Conservation (phyloP, 2,113 vertebrate species). For the Penelope pileata region DNA sequence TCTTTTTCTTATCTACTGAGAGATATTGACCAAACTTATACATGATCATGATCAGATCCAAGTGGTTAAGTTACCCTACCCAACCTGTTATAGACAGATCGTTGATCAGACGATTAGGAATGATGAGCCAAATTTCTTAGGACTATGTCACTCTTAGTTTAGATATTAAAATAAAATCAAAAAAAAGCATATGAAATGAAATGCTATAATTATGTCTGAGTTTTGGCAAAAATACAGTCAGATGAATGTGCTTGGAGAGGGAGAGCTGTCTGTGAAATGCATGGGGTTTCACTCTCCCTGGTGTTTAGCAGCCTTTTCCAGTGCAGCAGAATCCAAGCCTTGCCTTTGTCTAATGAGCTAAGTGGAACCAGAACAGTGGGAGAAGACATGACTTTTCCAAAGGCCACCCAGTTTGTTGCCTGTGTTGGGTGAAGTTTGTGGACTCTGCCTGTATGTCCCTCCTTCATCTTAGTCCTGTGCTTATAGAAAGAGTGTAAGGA, state of each 20-base stretch:
- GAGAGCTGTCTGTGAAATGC: background rate
- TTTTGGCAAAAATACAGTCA: background rate
- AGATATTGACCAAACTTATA: background rate
- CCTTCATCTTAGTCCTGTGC: background rate
- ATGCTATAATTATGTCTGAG: background rate
- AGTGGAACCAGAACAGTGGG: background rate
- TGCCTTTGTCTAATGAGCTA: background rate
- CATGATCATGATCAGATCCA: background rate
- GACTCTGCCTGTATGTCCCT: background rate
- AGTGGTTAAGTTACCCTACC: background rate
- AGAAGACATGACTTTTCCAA: background rate
- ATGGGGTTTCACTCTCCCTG: background rate
- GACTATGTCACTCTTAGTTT: background rate
- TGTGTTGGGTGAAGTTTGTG: background rate
- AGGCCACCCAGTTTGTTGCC: background rate
- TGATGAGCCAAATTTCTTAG: background rate
- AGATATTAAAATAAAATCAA: background rate
- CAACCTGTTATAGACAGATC: background rate
- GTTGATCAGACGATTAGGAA: background rate
- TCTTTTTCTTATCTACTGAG: background rate
- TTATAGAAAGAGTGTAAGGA: background rate
- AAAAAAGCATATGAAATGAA: background rate
- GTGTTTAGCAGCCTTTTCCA: background rate
- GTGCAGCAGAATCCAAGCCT: background rate
- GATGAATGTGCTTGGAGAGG: background rate